Conservation (phyloP, 2,113 vertebrate species). For the Podarcis muralis region DNA sequence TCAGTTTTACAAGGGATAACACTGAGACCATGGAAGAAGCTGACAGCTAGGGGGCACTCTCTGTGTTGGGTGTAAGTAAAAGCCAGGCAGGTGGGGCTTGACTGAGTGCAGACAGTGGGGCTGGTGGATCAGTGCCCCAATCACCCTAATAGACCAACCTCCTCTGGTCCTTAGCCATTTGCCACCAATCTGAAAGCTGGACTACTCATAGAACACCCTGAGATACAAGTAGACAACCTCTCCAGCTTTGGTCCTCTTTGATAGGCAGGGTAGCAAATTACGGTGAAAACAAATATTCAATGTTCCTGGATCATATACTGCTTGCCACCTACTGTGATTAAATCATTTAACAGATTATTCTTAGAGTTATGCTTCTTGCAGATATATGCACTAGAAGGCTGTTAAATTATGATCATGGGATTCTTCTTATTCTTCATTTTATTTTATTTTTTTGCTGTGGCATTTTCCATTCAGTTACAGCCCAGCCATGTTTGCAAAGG, state of each 20-base stretch:
- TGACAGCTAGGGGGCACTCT: too few species aligned
- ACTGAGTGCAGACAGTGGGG: too few species aligned
- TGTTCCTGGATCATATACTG: background rate
- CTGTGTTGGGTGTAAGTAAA: too few species aligned
- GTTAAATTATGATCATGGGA: background rate
- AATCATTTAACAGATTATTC: background rate
- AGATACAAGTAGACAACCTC: background rate
- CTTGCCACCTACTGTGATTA: background rate
- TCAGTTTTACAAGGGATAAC: too few species aligned
- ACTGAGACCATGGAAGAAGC: too few species aligned
- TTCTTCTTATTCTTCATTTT: background rate
- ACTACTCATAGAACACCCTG: background rate
- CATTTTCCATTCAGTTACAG: background rate
- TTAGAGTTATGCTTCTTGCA: background rate
- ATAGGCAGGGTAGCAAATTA: background rate
- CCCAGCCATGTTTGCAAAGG: background rate
- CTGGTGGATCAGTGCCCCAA: too few species aligned
- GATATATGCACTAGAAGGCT: background rate
- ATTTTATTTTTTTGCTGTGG: background rate
- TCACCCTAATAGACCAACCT: background rate
- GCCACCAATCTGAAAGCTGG: background rate
- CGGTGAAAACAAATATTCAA: background rate
- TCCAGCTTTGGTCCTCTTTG: background rate
- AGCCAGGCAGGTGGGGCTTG: too few species aligned
- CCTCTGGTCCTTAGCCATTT: background rate